phyloP scores from a whole-genome alignment of 2,113 vertebrate genomes.

The Ctenomys sociabilis region DNA sequence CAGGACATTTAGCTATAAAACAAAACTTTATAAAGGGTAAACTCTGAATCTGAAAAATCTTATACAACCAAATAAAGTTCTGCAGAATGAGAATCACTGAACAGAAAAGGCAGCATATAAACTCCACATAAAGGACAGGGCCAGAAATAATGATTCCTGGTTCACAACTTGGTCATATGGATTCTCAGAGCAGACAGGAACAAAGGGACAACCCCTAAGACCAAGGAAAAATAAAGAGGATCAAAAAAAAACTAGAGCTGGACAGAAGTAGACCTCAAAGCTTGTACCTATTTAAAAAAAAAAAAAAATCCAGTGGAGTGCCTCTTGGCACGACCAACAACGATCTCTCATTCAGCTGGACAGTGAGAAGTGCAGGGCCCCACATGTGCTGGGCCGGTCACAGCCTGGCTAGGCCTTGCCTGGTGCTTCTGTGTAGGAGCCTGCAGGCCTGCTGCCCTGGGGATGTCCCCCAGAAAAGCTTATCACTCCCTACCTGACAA shows the following conservation, averaged over 20 bases:
- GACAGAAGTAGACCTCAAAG: not conserved
- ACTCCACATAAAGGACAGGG: not conserved
- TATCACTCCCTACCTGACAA: not conserved
- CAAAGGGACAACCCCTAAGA: not conserved
- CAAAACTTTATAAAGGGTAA: not conserved
- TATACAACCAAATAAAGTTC: not conserved
- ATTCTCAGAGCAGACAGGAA: not conserved
- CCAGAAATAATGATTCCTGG: not conserved
- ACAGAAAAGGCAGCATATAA: not conserved
- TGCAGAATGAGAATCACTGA: not conserved
- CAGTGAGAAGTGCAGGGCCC: not conserved
- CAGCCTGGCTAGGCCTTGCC: not conserved
- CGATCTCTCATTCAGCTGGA: not conserved
- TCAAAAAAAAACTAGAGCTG: not conserved
- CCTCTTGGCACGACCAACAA: not conserved
- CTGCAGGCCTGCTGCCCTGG: not conserved
- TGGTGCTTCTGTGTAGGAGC: not conserved
- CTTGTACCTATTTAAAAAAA: not conserved
- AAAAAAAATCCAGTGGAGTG: not conserved
- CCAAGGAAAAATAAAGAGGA: not conserved
- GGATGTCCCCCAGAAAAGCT: not conserved
- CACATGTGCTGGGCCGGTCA: not conserved
- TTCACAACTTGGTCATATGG: not conserved
- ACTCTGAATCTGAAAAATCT: not conserved
- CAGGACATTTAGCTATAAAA: not conserved